These are phyloP conservation scores for Alfaro cultratus DNA, from an alignment of 2,797 vertebrate genomes.

Conservation along the genomic window DNA sequence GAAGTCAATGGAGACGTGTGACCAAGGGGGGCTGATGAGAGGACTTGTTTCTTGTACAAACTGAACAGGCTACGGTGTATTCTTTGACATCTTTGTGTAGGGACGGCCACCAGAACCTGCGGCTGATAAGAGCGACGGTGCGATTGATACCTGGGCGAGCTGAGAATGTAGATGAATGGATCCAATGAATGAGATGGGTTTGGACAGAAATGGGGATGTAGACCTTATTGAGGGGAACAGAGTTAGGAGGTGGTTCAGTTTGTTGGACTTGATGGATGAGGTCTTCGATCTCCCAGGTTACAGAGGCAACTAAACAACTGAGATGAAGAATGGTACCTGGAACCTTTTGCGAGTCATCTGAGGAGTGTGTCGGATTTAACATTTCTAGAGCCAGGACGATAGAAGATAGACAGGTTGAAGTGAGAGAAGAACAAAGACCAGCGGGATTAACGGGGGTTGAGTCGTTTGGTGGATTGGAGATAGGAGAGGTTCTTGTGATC, in stretches of 20 bases:
- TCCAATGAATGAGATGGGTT: background rate
- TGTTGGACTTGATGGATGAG: background rate
- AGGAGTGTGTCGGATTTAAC: no score
- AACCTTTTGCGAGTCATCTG: background rate
- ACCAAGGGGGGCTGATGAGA: background rate
- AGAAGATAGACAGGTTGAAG: no score
- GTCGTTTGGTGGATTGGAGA: background rate
- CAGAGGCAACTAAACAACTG: background rate
- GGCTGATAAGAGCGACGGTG: background rate
- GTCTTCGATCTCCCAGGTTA: background rate
- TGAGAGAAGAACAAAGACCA: background rate
- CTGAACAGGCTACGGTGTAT: no score
- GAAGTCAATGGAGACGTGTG: no score
- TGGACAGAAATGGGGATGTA: background rate
- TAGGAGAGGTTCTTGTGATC: background rate
- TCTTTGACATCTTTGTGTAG: background rate
- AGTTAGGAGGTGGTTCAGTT: background rate
- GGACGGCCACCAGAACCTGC: background rate
- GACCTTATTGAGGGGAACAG: background rate
- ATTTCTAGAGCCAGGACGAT: background rate
- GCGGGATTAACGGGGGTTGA: no score
- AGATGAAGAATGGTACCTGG: background rate
- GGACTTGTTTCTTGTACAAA: background rate
- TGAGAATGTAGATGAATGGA: background rate
- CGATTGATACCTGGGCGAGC: no score